Conservation (phyloP, 2,888 invertebrate species). For the Epinotia nisella region DNA sequence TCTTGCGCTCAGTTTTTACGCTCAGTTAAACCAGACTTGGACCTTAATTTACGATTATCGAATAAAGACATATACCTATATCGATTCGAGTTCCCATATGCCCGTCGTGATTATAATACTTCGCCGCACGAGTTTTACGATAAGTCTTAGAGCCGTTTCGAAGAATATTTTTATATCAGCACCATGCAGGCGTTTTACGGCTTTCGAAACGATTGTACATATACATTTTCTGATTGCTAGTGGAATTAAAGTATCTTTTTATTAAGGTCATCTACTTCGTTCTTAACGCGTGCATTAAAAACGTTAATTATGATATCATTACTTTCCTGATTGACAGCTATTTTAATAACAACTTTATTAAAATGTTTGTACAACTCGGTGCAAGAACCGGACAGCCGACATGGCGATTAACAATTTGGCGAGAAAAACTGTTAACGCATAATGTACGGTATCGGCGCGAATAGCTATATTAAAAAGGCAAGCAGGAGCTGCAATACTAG, state of each 20-base stretch:
- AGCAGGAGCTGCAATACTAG: slow-evolving; percentile 63
- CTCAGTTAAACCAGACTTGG: slow-evolving; percentile 74
- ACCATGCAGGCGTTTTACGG: slow-evolving; percentile 58
- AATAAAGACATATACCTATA: slow-evolving; percentile 74
- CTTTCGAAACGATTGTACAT: slow-evolving; percentile 54
- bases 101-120: slow-evolving; percentile 59
- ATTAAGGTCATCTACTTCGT: slow-evolving; percentile 55
- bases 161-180: slow-evolving; percentile 63
- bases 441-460: slow-evolving; percentile 73
- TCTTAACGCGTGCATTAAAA: slow-evolving; percentile 38
- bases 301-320: slow-evolving; percentile 53
- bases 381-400: slow-evolving; percentile 65
- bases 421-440: slow-evolving; percentile 65
- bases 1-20: slow-evolving; percentile 79
- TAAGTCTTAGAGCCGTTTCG: slow-evolving; percentile 49
- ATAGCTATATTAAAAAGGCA: slow-evolving; percentile 76
- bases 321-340: slow-evolving; percentile 60
- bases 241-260: slow-evolving; percentile 52
- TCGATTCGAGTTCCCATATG: slow-evolving; percentile 59
- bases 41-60: slow-evolving; percentile 80
- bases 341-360: slow-evolving; percentile 69
- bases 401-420: slow-evolving; percentile 73
- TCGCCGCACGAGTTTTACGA: slow-evolving; percentile 70
- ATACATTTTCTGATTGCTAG: slow-evolving; percentile 57
- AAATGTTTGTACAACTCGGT: slow-evolving; percentile 65